Base-by-base conservation (phyloP, 1,140 invertebrate species). In the Lordiphosa clarofinis region DNA sequence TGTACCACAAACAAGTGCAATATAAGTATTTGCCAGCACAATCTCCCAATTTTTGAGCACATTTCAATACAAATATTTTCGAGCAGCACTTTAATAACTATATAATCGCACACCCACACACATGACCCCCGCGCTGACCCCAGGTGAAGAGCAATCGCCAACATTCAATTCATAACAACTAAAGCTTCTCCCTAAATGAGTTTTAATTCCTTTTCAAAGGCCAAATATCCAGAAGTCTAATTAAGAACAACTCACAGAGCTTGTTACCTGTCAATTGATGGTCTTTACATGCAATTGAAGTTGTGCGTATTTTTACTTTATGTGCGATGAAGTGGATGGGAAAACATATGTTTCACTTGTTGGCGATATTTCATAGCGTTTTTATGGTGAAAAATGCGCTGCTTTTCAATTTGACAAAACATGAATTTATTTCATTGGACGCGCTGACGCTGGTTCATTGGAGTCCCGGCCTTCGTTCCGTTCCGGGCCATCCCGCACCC, bases 401-500 rank as follows among this genome's bases (percentile, higher is more conserved):
- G 10, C 13, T 56, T 43, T 69, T 62, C 48, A 67, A 42, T 71
- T 71, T 60, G 60, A 79, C 61, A 79, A 73, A 79, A 79, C 67
- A 67, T 63, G 58, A 64, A 54, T 72, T 71, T 81, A 81, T 81
- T 67, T 65, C 43, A 67, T 46, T 59, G 46, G 50, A 66, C 59
- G 67, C 57, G 57, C 40, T 60, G 37, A 43, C 47, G 40, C 39
- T 70, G 60, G 52, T 56, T 66, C 55, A 56, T 56, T 64, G 33
- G 54, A 64, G 47, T 52, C 39, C 43, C 11, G 6, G 36, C 59
- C 31, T 12, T 15, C 39, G 28, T 8, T 10, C 7, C 10, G 19
- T 37, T 3, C 13, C 48, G 4, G 35, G 9, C 13, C 11, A n/a
- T n/a, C n/a, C n/a, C n/a, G n/a, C 39, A 4, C 9, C 12, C 0